Evolutionary conservation across 2,888 invertebrate genomes (phyloP), one percentile per base, ranked within the genome.

Genomic region (Campopleginae sp.): DNA sequence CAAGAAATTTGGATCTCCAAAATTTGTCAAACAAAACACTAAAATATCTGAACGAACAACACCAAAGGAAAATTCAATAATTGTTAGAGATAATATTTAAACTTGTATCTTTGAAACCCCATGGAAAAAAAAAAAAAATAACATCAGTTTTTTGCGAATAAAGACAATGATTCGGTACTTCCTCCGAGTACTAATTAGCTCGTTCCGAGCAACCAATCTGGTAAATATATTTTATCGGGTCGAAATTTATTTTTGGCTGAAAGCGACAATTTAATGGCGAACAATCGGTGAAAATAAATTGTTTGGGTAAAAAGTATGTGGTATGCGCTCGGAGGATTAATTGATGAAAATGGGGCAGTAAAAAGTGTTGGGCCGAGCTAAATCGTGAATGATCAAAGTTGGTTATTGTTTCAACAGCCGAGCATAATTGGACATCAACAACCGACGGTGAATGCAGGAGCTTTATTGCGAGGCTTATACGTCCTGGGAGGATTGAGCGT

Each of bases 401-500:
- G n/a, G 38, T 38, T 23, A 6, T 19, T 27, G 58, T 58, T 31
- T 31, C 1, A 14, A 68, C 33, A 80, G 74, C 54, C 65, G 17
- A 27, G 5, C 10, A 44, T 23, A 58, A 38, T 54, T 54, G 65
- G 51, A n/a, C 80, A 75, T 61, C 61, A 33, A n/a, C 61, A 58
- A 42, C 48, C 79, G 17, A 38, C 71, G 46, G 17, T 93, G 61
- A 92, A 92, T 80, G 81, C 91, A 38, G 94, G 92, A 46, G 94
- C 94, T 27, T 76, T 93, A n/a, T 76, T 88, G 46, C 92, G 94
- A 79, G 94, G 93, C 66, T 92, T 94, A 87, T 93, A 90, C 86
- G 94, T 94, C 58, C 92, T 94, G 83, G 87, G 92, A 72, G 93
- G 93, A 19, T 90, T 94, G 70, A 92, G 93, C 84, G 88, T 93